These are phyloP conservation scores for Hemibagrus guttatus DNA, from an alignment of 2,797 vertebrate species.

Conservation along the genomic window DNA sequence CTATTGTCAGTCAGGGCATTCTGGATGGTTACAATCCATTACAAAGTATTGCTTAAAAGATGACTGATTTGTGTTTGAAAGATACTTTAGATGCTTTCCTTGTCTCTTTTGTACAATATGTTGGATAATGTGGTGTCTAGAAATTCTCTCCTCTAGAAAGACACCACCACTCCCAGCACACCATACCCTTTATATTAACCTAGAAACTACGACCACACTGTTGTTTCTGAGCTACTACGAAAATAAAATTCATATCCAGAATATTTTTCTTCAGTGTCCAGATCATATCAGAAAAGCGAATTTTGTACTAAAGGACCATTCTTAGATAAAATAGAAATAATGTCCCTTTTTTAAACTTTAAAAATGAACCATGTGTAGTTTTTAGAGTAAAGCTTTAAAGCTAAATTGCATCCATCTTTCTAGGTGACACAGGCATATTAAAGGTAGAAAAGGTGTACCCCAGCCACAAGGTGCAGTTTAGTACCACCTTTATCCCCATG, in stretches of 20 bases:
- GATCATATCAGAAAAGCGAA: neutral
- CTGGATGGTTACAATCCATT: neutral
- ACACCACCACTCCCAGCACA: too few relatives aligned
- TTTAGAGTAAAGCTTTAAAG: neutral
- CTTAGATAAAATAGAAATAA: neutral
- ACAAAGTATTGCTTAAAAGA: neutral
- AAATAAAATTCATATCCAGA: neutral
- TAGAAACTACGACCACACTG: neutral
- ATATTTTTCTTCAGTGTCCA: neutral
- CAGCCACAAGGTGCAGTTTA: neutral
- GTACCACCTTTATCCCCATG: neutral
- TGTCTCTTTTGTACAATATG: neutral
- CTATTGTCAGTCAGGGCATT: neutral
- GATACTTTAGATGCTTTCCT: too few relatives aligned
- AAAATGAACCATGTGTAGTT: neutral
- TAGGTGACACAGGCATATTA: neutral
- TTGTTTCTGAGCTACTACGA: neutral
- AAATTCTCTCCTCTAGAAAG: too few relatives aligned
- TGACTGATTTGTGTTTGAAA: neutral
- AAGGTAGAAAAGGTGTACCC: neutral
- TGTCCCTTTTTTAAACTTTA: neutral
- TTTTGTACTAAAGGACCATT: neutral
- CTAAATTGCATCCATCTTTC: neutral
- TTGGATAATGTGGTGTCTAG: neutral
- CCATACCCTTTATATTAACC: neutral